Evolutionary conservation across 2,888 invertebrate genomes (phyloP).

Genomic region (Corbicula japonica): DNA sequence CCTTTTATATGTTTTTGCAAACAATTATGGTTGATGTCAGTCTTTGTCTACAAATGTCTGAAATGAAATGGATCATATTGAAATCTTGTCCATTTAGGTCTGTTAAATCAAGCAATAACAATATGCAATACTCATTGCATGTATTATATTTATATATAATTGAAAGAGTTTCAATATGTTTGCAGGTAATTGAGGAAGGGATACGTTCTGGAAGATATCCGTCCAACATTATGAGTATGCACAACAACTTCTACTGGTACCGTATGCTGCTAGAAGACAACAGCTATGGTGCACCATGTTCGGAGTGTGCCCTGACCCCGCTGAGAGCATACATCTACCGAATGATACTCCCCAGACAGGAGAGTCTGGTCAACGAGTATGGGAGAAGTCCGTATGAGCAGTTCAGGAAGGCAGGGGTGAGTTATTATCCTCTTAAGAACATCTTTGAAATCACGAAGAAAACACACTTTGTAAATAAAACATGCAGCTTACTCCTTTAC

Average conservation of each 20-base stretch:
- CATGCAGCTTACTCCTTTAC: too few relatives aligned
- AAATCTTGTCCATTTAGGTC: too few relatives aligned
- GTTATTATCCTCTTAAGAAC: constrained; percentile 25
- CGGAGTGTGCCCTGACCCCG: constrained; percentile 74
- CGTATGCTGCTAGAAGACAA: constrained; percentile 79
- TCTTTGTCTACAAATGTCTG: too few relatives aligned
- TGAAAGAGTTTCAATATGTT: not conserved
- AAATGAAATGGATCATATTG: too few relatives aligned
- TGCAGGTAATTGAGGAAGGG: constrained; percentile 70
- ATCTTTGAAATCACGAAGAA: too few relatives aligned
- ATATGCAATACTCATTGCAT: not conserved
- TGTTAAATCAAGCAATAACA: too few relatives aligned
- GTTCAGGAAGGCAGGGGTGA: constrained; percentile 69
- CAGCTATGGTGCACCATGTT: constrained; percentile 70
- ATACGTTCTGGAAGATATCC: constrained; percentile 72
- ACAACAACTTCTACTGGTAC: constrained; percentile 83
- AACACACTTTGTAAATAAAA: too few relatives aligned
- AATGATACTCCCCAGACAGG: constrained; percentile 77
- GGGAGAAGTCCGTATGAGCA: constrained; percentile 76
- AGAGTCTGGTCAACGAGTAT: constrained; percentile 79
- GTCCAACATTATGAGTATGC: constrained; percentile 77
- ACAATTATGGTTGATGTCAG: too few relatives aligned
- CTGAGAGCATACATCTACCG: constrained; percentile 80
- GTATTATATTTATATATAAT: not conserved
- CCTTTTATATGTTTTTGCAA: too few relatives aligned